Base-by-base conservation (phyloP, 2,797 vertebrate species). In the Mico argentatus region DNA sequence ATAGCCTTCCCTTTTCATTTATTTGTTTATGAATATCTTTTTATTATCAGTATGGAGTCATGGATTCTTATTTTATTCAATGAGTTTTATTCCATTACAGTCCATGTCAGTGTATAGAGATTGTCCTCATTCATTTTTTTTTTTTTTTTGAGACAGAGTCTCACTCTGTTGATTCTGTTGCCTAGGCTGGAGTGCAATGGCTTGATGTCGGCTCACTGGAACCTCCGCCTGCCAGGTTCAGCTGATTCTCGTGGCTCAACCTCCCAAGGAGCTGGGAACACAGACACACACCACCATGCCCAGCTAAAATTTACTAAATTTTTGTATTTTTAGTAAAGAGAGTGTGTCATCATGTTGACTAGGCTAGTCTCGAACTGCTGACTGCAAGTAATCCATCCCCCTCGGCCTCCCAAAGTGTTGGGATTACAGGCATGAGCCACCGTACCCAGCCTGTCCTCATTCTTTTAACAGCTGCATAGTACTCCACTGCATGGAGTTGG, bases 391-490 rank as follows among this genome's bases (percentile, higher is more conserved):
- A 72, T 72, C 33, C 15, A 19, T 19, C 20, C 9, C 4, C 19
- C n/a, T 39, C 67, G 1, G 67, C 17, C n/a, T 72, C 67, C 67
- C 67, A 72, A 72, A 72, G 19, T 72, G n/a, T 22, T 72, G 67
- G 4, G 26, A 61, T 61, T 61, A 30, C 26, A 61, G 19, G 61
- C 3, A 3, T 64, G 61, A 64, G 19, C 67, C 67, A 72, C 17
- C 4, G 0, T 2, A 2, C n/a, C 67, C 9, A 0, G 57, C n/a
- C 61, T 64, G 61, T 57, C 27, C 26, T 41, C 41, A 33, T 33
- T 79, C 33, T 75, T 67, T 44, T 55, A 52, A 33, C 7, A 48
- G 57, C 22, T 20, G 44, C 3, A 4, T 27, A 39, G 24, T 64
- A 26, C 33, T 81, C 75, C n/a, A 59, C 22, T 41, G 17, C 4